A percentile compares a stretch with the other conserved stretches of the same genome.
These are phyloP conservation scores for Melanerpes formicivorus DNA, from an alignment of 2,113 vertebrate species.

Conservation along the genomic window DNA sequence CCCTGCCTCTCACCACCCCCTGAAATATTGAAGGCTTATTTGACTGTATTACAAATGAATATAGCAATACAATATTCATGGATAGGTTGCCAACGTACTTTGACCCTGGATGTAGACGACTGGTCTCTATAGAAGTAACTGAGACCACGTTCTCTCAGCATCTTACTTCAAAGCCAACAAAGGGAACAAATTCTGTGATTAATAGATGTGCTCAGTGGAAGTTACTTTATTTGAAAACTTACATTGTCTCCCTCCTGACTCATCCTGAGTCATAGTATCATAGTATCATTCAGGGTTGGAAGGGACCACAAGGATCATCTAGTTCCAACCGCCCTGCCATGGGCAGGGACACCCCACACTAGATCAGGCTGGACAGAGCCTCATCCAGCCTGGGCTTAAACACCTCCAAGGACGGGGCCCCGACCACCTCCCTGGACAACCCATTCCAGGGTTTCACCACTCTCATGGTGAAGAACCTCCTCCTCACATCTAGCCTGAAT, in stretches of 20 bases:
- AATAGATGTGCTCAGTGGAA: not conserved
- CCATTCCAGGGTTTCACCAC: too few species aligned
- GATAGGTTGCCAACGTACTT: not conserved
- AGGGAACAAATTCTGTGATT: not conserved
- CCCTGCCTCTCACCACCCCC: too few species aligned
- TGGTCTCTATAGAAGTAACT: not conserved
- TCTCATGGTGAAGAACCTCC: too few species aligned
- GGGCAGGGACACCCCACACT: too few species aligned
- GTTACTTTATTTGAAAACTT: not conserved
- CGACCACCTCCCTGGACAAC: too few species aligned
- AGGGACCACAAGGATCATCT: too few species aligned
- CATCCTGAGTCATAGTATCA: not conserved
- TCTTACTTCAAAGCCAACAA: not conserved
- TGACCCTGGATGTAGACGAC: not conserved
- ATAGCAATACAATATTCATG: not conserved
- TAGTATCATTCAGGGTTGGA: too few species aligned
- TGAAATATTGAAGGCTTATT: not conserved
- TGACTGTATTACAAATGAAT: not conserved
- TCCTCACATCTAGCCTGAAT: too few species aligned
- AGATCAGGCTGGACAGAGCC: too few species aligned
- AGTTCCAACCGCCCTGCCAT: too few species aligned
- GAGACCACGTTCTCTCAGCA: not conserved
- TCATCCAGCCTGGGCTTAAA: too few species aligned
- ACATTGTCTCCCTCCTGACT: not conserved
- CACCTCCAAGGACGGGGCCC: too few species aligned